These are phyloP conservation scores for Oryctolagus cuniculus DNA, from an alignment of 2,113 vertebrate species.

Conservation along the genomic window DNA sequence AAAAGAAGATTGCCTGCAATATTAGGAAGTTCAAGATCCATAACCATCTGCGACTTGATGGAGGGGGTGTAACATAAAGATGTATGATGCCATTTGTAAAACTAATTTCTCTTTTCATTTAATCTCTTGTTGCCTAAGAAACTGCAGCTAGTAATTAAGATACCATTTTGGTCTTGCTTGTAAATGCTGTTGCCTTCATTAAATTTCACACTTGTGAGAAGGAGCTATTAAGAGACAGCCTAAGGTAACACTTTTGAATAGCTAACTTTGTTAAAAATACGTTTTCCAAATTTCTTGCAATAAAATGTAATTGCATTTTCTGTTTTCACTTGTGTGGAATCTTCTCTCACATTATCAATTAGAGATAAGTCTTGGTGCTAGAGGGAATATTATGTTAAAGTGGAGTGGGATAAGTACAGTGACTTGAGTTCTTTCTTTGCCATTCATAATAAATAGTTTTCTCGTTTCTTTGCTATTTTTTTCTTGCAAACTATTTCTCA, in stretches of 20 bases:
- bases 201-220: constrained; percentile 77
- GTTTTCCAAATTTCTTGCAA: constrained; percentile 77
- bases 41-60: constrained; percentile 81
- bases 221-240: constrained; percentile 76
- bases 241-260: constrained; percentile 75
- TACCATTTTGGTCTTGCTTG: constrained; percentile 75
- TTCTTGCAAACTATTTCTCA: constrained; percentile 20
- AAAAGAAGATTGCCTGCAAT: constrained; percentile 75
- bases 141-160: constrained; percentile 78
- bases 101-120: constrained; percentile 84
- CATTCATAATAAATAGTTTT: constrained; percentile 70
- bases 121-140: constrained; percentile 79
- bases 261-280: constrained; percentile 80
- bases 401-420: constrained; percentile 23
- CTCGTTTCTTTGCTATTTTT: constrained; percentile 31
- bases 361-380: constrained; percentile 55
- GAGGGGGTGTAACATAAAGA: constrained; percentile 76
- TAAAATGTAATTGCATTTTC: constrained; percentile 81
- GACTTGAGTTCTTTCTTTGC: constrained; percentile 35
- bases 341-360: constrained; percentile 59
- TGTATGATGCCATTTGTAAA: constrained; percentile 82
- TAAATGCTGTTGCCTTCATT: constrained; percentile 81
- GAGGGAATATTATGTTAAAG: constrained; percentile 65
- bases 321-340: constrained; percentile 52
- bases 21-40: constrained; percentile 74